Base-by-base conservation (phyloP, 2,888 invertebrate genomes). In the Helobdella robusta region DNA sequence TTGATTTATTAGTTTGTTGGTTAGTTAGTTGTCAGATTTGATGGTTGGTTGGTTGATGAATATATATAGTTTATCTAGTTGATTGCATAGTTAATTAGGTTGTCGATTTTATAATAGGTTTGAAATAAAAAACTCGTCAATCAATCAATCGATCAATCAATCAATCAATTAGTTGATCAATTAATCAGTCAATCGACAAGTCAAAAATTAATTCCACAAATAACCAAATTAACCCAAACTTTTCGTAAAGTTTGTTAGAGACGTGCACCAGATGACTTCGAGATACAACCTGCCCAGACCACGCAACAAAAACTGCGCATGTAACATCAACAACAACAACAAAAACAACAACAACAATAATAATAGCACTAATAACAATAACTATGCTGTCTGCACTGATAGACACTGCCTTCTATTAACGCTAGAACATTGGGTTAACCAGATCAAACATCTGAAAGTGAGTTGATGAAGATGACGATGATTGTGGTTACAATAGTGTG, bases 361-460 rank as follows among this genome's bases (percentile, higher is more conserved):
- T n/a, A 8, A 23, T 15, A 35, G 60, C 46, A 46, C 20, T 50
- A 28, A 25, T 1, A 32, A 46, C 48, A 46, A 32, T 15, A 15
- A 50, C 23, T 48, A 35, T n/a, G 20, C 6, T 30, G 23, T 20
- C 15, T 46, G 48, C 40, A 40, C n/a, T 18, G 32, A 44, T 35
- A 62, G 34, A 32, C 18, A 50, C 1, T 62, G 62, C 34, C 28
- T 62, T 32, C 48, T 70, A 0, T 67, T 68, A 8, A 68, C 68
- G 1, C 61, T 72, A 5, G 61, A 70, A 35, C 65, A 64, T 59
- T 72, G 72, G 72, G 50, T 67, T 34, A 15, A 46, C 15, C 69
- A 72, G 54, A 67, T 72, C 18, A 32, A 56, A 18, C 59, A 59
- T 18, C 54, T 71, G 1, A 67, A 71, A 61, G 69, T 70, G n/a